Evolutionary conservation across 2,797 vertebrate species (phyloP), one percentile per base, ranked within the genome.

Genomic region (Muscicapa striata): DNA sequence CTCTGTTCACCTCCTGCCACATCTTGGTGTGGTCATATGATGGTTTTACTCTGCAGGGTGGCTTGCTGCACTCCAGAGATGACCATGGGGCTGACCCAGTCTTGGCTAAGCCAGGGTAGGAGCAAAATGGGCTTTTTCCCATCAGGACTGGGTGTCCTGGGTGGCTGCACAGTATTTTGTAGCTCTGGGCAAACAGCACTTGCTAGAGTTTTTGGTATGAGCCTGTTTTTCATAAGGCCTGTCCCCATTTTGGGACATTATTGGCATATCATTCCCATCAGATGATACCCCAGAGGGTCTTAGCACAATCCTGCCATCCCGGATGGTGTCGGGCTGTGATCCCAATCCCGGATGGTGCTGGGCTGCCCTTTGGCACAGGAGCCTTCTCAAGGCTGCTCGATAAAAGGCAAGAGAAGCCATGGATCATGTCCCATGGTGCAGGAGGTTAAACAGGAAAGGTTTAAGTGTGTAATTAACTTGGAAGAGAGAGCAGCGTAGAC

Each of bases 391-490:
- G 36, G 77, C 90, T 87, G 61, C 87, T 88, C 1, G 0, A 1
- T 43, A 26, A 51, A 73, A 86, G 72, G 10, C 36, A 46, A 23
- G 68, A 55, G 70, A 45, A 75, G 86, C 78, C 48, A 1, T 17
- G 66, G 95, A 94, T 70, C 38, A 1, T 62, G 78, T 96, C 94
- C 76, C 76, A 4, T 0, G 43, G 84, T 49, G 85, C 85, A 48
- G 93, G 91, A 93, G 93, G 90, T 96, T 94, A 91, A 97, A 84
- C 91, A 92, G 93, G 17, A 36, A 81, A 89, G 84, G 55, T 87
- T 94, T 82, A 89, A 90, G 93, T 84, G 80, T 82, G 79, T 92
- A 90, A 95, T 96, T 96, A 95, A 92, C 89, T 93, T 80, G 43
- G 91, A 88, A 88, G 87, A 1, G 15, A 61, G 84, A 93, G 69